Conservation (phyloP, 1,140 invertebrate genomes). For the Camponotus floridanus region DNA sequence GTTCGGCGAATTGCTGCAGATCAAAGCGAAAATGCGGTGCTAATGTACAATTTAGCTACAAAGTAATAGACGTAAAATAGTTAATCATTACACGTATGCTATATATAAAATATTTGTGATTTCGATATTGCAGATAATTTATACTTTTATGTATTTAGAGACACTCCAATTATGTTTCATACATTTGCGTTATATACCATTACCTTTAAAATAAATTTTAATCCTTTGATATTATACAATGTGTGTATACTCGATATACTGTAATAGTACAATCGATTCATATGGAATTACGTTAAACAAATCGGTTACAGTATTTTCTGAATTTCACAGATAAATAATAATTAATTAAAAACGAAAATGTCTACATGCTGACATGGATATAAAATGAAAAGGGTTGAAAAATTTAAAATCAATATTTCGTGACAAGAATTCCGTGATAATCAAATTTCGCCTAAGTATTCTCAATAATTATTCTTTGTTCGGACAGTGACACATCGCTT, state of each 20-base stretch:
- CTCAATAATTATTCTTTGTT: conserved; percentile 29
- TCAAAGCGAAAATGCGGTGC: conserved; percentile 51
- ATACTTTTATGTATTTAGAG: conserved; percentile 45
- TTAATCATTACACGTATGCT: conserved; percentile 41
- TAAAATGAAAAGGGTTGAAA: not conserved
- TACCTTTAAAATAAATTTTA: conserved; percentile 3
- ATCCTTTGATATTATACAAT: not conserved
- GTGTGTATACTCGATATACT: not conserved
- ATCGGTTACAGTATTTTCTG: not conserved
- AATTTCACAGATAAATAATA: not conserved
- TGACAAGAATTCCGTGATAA: not conserved
- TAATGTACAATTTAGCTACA: conserved; percentile 49
- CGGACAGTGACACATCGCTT: conserved; percentile 15
- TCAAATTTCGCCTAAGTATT: conserved; percentile 25
- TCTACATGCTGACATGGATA: not conserved
- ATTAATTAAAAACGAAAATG: not conserved
- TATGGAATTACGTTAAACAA: not conserved
- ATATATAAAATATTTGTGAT: conserved; percentile 22
- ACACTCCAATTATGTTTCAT: not conserved
- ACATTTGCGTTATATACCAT: conserved; percentile 6
- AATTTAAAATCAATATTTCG: conserved; percentile 5
- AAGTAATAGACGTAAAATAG: conserved; percentile 22
- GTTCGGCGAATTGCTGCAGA: conserved; percentile 16
- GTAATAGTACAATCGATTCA: not conserved
- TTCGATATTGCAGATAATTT: conserved; percentile 39